A percentile compares a stretch with the other conserved stretches of the same genome.
Evolutionary conservation across 2,113 vertebrate genomes (phyloP).

Genomic region (Corydoras maculifer): DNA sequence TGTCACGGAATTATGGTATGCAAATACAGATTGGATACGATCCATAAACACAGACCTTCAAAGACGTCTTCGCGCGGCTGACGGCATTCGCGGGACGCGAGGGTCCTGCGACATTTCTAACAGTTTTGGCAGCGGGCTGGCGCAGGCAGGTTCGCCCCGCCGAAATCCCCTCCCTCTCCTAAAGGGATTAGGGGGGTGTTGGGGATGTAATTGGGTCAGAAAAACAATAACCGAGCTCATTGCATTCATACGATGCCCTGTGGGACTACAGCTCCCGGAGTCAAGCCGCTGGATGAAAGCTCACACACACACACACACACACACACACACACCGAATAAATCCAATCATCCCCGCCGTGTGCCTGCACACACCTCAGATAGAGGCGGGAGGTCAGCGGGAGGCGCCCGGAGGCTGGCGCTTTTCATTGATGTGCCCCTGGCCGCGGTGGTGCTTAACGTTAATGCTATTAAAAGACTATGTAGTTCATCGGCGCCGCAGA

Average conservation of each 20-base stretch:
- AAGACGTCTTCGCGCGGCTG: no score
- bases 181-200: constrained; percentile 28
- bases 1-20: no score
- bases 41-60: no score
- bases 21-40: no score
- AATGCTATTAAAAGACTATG: constrained; percentile 43
- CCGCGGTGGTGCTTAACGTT: constrained; percentile 43
- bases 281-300: constrained; percentile 16
- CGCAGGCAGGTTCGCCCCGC: not conserved
- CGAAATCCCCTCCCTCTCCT: constrained; percentile 6
- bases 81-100: no score
- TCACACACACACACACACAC: constrained; percentile 27
- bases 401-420: constrained; percentile 44
- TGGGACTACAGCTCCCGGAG: constrained; percentile 39
- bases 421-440: constrained; percentile 48
- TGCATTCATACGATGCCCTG: constrained; percentile 40
- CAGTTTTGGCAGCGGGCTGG: not conserved
- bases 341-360: constrained; percentile 49
- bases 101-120: not conserved
- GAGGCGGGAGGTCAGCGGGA: constrained; percentile 41
- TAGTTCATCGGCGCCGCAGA: no score
- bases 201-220: constrained; percentile 27
- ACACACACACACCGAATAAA: constrained; percentile 54
- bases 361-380: constrained; percentile 21
- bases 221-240: constrained; percentile 44